A percentile compares a stretch with the other conserved stretches of the same genome.
These are phyloP conservation scores for Oncorhynchus clarkii DNA, from an alignment of 2,113 vertebrate species.

Conservation along the genomic window DNA sequence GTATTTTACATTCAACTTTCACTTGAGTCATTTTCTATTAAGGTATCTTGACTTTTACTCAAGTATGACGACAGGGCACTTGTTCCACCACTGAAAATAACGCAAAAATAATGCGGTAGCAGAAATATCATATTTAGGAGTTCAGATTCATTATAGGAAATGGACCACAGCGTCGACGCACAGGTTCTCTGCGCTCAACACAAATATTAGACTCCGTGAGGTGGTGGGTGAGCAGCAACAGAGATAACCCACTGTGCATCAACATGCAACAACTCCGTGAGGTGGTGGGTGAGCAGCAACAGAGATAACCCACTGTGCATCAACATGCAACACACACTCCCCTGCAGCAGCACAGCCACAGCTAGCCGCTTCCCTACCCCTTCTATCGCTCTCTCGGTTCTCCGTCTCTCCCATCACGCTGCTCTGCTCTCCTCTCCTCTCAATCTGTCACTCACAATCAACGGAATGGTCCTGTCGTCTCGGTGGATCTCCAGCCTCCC, in stretches of 20 bases:
- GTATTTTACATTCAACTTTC: too few species aligned
- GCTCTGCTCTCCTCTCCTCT: background rate
- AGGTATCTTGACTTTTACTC: too few species aligned
- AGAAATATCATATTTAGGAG: background rate
- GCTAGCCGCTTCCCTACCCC: too few species aligned
- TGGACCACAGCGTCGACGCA: background rate
- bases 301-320: constrained; percentile 20
- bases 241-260: constrained; percentile 27
- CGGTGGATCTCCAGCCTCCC: constrained; percentile 82
- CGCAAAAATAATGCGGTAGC: background rate
- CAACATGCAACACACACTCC: constrained; percentile 64
- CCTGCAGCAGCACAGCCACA: constrained; percentile 3
- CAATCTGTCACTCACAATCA: constrained; percentile 79
- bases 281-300: background rate
- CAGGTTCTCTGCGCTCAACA: background rate
- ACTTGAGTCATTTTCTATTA: too few species aligned
- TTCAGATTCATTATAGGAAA: background rate
- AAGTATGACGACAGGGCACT: too few species aligned
- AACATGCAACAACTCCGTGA: constrained; percentile 51
- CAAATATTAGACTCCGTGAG: background rate
- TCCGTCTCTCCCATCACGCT: background rate
- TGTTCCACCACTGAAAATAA: background rate
- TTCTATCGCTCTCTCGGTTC: too few species aligned
- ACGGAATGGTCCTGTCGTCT: constrained; percentile 85
- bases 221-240: background rate